Evolutionary conservation across 2,888 invertebrate species (phyloP).

Genomic region (Tromatobia lineatoria): DNA sequence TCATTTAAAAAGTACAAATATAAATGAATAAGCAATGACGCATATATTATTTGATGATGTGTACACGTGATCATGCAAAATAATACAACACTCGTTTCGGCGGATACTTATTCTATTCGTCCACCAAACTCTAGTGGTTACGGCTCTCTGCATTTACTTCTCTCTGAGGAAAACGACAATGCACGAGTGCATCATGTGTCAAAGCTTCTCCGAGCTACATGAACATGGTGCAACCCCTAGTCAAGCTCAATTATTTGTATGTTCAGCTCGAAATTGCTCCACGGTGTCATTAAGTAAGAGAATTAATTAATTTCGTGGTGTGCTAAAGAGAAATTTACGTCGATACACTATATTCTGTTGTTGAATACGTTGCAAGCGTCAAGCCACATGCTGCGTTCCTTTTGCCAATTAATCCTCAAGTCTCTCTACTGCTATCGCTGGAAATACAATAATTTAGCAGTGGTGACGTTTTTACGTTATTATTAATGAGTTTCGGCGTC

Average conservation of each 20-base stretch:
- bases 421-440: no score
- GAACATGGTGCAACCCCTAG: neutral
- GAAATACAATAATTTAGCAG: no score
- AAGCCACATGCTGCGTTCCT: neutral
- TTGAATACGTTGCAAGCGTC: neutral
- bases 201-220: conserved; percentile 14
- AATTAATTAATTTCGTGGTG: conserved; percentile 18
- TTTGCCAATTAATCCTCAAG: neutral
- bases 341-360: neutral
- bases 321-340: neutral
- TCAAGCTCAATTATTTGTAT: conserved; percentile 14
- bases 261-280: neutral
- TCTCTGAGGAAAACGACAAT: conserved; percentile 4
- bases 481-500: no score
- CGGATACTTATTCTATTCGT: neutral
- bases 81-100: neutral
- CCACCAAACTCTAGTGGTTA: neutral
- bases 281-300: neutral
- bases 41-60: no score
- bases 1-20: neutral
- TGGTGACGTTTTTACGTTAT: no score
- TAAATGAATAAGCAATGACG: neutral
- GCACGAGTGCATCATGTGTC: neutral
- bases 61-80: neutral
- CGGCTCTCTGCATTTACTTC: neutral